Evolutionary conservation across 2,888 invertebrate species (phyloP).

Genomic region (Molorchus minor): DNA sequence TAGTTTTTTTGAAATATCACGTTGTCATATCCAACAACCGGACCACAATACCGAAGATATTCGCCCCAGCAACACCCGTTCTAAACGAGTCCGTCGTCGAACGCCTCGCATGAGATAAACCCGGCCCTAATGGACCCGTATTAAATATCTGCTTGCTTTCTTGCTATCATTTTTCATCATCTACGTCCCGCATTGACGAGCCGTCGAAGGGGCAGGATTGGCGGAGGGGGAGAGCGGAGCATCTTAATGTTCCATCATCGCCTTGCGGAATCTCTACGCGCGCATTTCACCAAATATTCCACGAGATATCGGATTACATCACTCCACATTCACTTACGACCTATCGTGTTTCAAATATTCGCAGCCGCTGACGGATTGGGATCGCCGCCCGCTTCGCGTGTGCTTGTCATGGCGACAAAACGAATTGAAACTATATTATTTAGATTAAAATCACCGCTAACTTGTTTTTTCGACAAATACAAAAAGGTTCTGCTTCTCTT

Average conservation of each 20-base stretch:
- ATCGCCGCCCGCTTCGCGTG: not conserved
- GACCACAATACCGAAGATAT: not conserved
- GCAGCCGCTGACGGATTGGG: slow-evolving; percentile 27
- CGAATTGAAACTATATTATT: no score
- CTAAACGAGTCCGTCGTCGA: slow-evolving; percentile 38
- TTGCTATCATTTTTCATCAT: slow-evolving; percentile 60
- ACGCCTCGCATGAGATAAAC: slow-evolving; percentile 34
- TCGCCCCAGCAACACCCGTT: slow-evolving; percentile 20
- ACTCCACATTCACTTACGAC: slow-evolving; percentile 50
- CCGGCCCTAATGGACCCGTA: slow-evolving; percentile 58
- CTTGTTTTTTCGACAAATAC: no score
- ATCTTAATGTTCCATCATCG: slow-evolving; percentile 31
- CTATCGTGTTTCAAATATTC: slow-evolving; percentile 40
- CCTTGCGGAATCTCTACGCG: slow-evolving; percentile 33
- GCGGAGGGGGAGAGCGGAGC: slow-evolving; percentile 24
- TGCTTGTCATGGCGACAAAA: not conserved
- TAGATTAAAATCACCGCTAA: no score
- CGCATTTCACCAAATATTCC: slow-evolving; percentile 28
- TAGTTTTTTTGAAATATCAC: no score
- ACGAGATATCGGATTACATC: slow-evolving; percentile 49
- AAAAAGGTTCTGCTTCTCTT: no score
- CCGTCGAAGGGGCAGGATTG: slow-evolving; percentile 44
- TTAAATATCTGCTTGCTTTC: slow-evolving; percentile 58
- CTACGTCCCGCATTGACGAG: slow-evolving; percentile 53
- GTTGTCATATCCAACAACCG: no score